Conservation (phyloP, 2,888 invertebrate species). For the Stenurella melanura region DNA sequence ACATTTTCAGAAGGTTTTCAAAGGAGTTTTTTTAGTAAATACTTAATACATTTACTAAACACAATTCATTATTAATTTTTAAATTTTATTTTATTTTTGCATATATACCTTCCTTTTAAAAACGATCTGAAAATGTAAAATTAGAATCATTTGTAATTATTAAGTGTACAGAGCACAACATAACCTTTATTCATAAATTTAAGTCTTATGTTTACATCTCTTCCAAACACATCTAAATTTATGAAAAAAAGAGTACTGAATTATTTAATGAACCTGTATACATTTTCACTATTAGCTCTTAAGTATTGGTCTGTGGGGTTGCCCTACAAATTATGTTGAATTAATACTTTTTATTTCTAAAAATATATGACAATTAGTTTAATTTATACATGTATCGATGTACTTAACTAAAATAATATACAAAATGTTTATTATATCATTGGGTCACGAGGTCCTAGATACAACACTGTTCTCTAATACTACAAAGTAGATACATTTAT, state of each 20-base stretch:
- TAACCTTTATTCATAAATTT: constrained; percentile 22
- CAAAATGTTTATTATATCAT: not conserved
- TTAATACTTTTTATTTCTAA: not conserved
- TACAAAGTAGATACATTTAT: not conserved
- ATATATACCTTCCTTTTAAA: constrained; percentile 26
- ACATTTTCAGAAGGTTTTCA: constrained; percentile 37
- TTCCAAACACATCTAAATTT: constrained; percentile 26
- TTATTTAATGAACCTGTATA: not conserved
- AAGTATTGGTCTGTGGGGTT: not conserved
- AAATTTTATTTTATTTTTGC: constrained; percentile 1
- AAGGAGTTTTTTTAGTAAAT: constrained; percentile 5
- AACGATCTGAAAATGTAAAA: constrained; percentile 33
- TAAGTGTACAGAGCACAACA: constrained; percentile 40
- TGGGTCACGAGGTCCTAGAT: not conserved
- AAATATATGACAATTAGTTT: not conserved
- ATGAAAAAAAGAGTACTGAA: not conserved
- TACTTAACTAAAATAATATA: not conserved
- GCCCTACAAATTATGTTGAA: too few species aligned
- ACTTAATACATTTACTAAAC: constrained; percentile 19
- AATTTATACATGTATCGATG: not conserved
- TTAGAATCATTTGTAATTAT: constrained; percentile 38
- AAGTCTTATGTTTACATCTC: constrained; percentile 18
- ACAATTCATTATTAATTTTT: not conserved
- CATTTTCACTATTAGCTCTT: not conserved
- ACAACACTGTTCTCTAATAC: not conserved